Base-by-base conservation (phyloP, 2,797 vertebrate genomes). In the Mus caroli region DNA sequence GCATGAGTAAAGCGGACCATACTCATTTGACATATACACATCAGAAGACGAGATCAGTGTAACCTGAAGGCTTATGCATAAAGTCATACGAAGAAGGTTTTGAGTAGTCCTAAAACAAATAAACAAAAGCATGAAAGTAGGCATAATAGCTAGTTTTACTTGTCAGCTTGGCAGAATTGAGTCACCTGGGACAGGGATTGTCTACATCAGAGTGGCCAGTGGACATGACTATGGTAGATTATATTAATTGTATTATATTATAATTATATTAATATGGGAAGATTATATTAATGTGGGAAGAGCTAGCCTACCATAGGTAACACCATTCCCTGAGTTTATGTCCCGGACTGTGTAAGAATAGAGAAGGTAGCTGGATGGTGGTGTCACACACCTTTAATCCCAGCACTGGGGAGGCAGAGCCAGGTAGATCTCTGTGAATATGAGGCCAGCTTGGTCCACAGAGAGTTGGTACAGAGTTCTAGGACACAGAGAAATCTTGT, bases 51-150 rank as follows among this genome's bases (percentile, higher is more conserved):
- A 28, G 52, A 88, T 60, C 67, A 22, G 62, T 58, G 54, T 69
- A n/a, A 43, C 79, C 85, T 76, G 46, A 93, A 93, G 76, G 20
- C 58, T 58, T 43, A 83, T 71, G 19, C 20, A 62, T 50, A 71
- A 82, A 95, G 46, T 52, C 73, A n/a, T 22, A 52, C 15, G 34
- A 71, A 40, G 54, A 92, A 92, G 52, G 56, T 88, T 92, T 94
- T 80, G 31, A 88, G 93, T 1, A 73, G 3, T 95, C 22, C 9
- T 95, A 50, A 73, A 14, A 91, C 64, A 69, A n/a, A 15, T 4
- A 31, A 64, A n/a, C 67, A 69, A 69, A 91, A 58, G 69, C 40
- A 90, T 46, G 84, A 62, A 88, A 76, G n/a, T 46, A 73, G 28
- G 28, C 12, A 67, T 22, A 64, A 46, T 84, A 13, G 1, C 13